Evolutionary conservation across 1,140 invertebrate genomes (phyloP).

Genomic region (Reticulitermes speratus): DNA sequence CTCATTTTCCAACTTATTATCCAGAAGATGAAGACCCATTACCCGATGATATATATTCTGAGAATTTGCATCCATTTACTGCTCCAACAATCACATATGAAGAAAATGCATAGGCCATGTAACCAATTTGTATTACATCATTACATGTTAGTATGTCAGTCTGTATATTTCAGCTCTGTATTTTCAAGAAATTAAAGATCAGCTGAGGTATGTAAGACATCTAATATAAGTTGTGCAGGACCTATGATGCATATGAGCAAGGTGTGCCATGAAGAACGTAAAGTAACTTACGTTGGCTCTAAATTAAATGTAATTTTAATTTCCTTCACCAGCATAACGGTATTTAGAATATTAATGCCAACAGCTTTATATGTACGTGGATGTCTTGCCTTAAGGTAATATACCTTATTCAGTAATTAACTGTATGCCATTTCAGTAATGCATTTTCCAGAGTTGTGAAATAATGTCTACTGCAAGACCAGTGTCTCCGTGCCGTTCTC

Average conservation of each 20-base stretch:
- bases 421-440: background rate
- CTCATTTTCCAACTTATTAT: constrained; percentile 81
- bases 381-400: too few relatives aligned
- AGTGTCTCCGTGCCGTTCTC: constrained; percentile 52
- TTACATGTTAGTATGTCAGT: background rate
- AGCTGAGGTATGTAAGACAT: too few relatives aligned
- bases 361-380: too few relatives aligned
- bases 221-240: too few relatives aligned
- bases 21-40: constrained; percentile 55
- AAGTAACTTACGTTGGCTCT: too few relatives aligned
- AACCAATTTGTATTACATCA: background rate
- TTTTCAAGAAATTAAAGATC: too few relatives aligned
- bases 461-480: constrained; percentile 46
- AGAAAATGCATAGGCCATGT: constrained; percentile 37
- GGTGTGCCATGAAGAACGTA: too few relatives aligned
- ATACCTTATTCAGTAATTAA: background rate
- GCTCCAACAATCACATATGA: constrained; percentile 67
- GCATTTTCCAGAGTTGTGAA: background rate
- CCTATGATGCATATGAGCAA: too few relatives aligned
- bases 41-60: constrained; percentile 70
- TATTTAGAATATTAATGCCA: too few relatives aligned
- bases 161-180: too few relatives aligned
- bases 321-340: too few relatives aligned
- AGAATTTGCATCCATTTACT: constrained; percentile 68
- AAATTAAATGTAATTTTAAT: too few relatives aligned